Conservation (phyloP, 2,113 vertebrate species). For the Peromyscus californicus region DNA sequence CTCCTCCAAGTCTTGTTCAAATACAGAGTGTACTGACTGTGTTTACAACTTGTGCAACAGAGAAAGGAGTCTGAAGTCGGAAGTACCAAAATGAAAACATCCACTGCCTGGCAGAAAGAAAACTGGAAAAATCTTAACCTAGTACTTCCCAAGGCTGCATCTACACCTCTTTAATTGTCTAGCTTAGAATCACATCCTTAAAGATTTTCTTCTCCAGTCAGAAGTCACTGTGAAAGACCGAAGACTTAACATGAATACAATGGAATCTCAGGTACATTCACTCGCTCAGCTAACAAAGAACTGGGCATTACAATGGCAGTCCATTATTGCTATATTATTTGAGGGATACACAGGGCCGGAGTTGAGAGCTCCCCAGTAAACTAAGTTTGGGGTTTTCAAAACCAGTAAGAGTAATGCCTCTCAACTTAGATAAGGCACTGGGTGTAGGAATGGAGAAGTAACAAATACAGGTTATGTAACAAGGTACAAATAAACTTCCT, state of each 20-base stretch:
- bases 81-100: slow-evolving; percentile 48
- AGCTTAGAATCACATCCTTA: slow-evolving; percentile 35
- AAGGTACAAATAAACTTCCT: neutral
- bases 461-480: neutral
- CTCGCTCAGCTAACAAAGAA: slow-evolving; percentile 25
- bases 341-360: neutral
- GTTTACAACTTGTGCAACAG: slow-evolving; percentile 65
- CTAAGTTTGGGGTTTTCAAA: slow-evolving; percentile 30
- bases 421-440: neutral
- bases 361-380: slow-evolving; percentile 6
- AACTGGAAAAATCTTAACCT: slow-evolving; percentile 42
- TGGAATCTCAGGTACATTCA: slow-evolving; percentile 24
- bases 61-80: neutral
- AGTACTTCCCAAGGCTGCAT: neutral
- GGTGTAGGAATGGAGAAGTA: neutral
- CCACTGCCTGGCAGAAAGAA: slow-evolving; percentile 41
- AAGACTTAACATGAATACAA: slow-evolving; percentile 3
- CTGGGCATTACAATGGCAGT: neutral
- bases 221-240: neutral
- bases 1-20: slow-evolving; percentile 45
- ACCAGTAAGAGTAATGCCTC: neutral
- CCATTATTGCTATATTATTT: neutral
- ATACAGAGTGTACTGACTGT: neutral
- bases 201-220: slow-evolving; percentile 26
- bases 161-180: slow-evolving; percentile 18